Evolutionary conservation across 1,140 invertebrate genomes (phyloP).

Genomic region (Kradibia gibbosae): DNA sequence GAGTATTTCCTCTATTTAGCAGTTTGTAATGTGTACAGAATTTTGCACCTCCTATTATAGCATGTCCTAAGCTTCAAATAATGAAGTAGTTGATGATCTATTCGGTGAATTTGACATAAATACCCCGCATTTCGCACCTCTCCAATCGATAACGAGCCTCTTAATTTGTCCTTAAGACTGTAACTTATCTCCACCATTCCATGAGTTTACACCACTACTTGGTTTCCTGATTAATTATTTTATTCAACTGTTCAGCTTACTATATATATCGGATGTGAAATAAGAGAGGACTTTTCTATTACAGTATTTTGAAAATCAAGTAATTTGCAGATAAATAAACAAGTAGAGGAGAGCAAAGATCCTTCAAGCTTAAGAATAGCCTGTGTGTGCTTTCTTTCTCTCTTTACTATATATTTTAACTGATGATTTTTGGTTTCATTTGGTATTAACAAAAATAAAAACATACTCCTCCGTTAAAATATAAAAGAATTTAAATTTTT

Average conservation of each 20-base stretch:
- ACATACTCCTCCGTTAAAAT: too few species aligned
- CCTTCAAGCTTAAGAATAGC: conserved; percentile 1
- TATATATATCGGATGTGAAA: background rate
- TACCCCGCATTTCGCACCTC: conserved; percentile 59
- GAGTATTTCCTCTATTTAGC: too few species aligned
- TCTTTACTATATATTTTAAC: conserved; percentile 28
- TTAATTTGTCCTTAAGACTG: conserved; percentile 1
- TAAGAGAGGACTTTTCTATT: background rate
- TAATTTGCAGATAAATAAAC: conserved; percentile 19
- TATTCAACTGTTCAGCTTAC: background rate
- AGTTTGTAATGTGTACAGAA: too few species aligned
- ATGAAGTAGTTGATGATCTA: background rate
- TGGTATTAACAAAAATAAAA: too few species aligned
- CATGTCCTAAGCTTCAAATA: background rate
- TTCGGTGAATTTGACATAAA: conserved; percentile 5
- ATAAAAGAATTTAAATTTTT: too few species aligned
- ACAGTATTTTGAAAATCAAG: conserved; percentile 22
- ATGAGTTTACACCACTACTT: too few species aligned
- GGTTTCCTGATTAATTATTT: background rate
- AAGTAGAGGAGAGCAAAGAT: background rate
- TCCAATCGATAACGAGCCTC: conserved; percentile 62
- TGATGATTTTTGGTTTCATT: background rate
- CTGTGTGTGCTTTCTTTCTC: conserved; percentile 9
- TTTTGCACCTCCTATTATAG: too few species aligned
- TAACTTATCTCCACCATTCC: background rate